Percentiles rank a stretch among this genome's conserved stretches.
Evolutionary conservation across 2,888 invertebrate species (phyloP).

Genomic region (Cheilosia grossa): DNA sequence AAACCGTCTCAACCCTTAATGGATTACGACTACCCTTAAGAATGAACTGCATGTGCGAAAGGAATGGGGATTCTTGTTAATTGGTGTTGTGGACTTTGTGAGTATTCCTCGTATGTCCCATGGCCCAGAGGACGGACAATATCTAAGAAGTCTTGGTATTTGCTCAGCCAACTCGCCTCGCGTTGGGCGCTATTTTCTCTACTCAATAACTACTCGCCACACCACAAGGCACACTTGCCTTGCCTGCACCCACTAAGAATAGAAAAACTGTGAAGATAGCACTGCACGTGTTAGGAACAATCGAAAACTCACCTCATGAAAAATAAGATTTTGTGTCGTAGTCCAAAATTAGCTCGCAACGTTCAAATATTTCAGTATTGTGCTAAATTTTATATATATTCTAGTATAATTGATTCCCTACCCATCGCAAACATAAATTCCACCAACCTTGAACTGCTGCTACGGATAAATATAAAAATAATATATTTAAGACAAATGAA

Average conservation of each 20-base stretch:
- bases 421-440: conserved; percentile 12
- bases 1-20: too few relatives aligned
- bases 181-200: not conserved
- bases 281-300: not conserved
- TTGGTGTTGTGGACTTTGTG: not conserved
- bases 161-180: too few relatives aligned
- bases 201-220: not conserved
- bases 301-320: not conserved
- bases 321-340: not conserved
- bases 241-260: not conserved
- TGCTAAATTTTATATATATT: not conserved
- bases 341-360: conserved; percentile 1
- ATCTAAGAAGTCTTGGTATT: too few relatives aligned
- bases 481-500: conserved; percentile 49
- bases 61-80: too few relatives aligned
- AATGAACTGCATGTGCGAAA: too few relatives aligned
- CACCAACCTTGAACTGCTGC: conserved; percentile 54
- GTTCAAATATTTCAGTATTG: not conserved
- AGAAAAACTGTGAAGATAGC: not conserved
- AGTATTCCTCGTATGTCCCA: too few relatives aligned
- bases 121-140: too few relatives aligned
- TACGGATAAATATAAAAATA: conserved; percentile 37
- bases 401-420: not conserved
- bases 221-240: not conserved
- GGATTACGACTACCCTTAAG: too few relatives aligned